These are phyloP conservation scores for Subacronicta megacephala DNA, from an alignment of 2,888 invertebrate species.

Conservation along the genomic window DNA sequence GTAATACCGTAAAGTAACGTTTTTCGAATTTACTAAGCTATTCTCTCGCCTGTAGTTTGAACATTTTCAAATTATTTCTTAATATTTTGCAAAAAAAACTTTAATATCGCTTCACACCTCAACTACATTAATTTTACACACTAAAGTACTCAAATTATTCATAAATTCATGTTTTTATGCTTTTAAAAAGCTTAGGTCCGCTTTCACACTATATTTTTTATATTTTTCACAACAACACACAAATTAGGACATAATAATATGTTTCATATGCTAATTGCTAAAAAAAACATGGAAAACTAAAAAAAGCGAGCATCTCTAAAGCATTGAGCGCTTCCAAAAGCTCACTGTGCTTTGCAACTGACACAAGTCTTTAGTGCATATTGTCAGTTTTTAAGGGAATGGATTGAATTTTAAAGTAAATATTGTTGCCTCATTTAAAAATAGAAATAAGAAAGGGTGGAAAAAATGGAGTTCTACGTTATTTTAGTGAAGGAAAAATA, in stretches of 20 bases:
- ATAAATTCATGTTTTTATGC: constrained; percentile 16
- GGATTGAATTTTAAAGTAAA: too few relatives aligned
- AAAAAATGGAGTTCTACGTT: too few relatives aligned
- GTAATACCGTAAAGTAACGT: constrained; percentile 10
- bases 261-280: neutral
- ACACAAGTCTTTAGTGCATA: too few relatives aligned
- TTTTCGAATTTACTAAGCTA: constrained; percentile 9
- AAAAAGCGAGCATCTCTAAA: too few relatives aligned
- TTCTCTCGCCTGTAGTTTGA: constrained; percentile 46
- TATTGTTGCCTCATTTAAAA: too few relatives aligned
- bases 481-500: too few relatives aligned
- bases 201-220: constrained; percentile 2
- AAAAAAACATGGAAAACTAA: too few relatives aligned
- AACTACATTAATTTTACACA: constrained; percentile 29
- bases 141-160: constrained; percentile 34
- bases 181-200: constrained; percentile 27
- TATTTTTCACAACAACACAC: neutral
- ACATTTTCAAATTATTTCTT: constrained; percentile 44
- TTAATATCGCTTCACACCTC: constrained; percentile 40
- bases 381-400: too few relatives aligned
- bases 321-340: too few relatives aligned
- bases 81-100: constrained; percentile 42
- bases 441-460: too few relatives aligned
- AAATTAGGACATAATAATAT: neutral
- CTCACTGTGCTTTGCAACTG: too few relatives aligned